These are phyloP conservation scores for Peromyscus californicus DNA, from an alignment of 2,113 vertebrate species.

Conservation along the genomic window DNA sequence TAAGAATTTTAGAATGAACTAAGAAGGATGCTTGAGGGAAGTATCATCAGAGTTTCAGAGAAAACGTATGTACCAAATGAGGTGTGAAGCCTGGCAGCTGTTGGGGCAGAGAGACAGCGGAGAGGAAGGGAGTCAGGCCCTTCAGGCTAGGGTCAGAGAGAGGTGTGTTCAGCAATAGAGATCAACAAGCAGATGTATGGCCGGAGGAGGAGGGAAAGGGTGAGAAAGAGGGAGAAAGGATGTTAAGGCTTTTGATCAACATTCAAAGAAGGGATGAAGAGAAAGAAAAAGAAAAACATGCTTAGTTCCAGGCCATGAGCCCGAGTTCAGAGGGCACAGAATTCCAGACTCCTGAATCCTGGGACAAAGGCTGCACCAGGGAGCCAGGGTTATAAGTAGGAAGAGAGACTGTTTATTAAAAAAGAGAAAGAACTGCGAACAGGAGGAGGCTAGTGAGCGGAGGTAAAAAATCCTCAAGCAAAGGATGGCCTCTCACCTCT, in stretches of 20 bases:
- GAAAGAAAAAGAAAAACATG: not conserved
- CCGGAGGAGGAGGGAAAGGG: rapidly evolving
- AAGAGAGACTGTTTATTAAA: not conserved
- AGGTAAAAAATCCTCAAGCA: not conserved
- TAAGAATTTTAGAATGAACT: not conserved
- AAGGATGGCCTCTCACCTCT: not conserved
- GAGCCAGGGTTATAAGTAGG: not conserved
- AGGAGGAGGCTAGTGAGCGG: not conserved
- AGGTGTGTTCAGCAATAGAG: not conserved
- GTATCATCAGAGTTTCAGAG: not conserved
- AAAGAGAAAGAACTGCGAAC: not conserved
- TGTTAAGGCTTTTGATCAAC: not conserved
- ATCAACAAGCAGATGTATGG: too few species aligned
- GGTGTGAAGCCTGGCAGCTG: not conserved
- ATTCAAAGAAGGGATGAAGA: not conserved
- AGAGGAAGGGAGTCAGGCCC: not conserved
- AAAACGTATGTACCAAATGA: not conserved
- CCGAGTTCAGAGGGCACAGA: not conserved
- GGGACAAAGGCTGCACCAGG: not conserved
- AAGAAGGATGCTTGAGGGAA: not conserved
- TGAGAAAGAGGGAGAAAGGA: too few species aligned
- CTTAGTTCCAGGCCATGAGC: not conserved
- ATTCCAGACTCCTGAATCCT: not conserved
- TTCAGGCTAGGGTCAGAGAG: not conserved
- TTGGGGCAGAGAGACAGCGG: not conserved